Conservation (phyloP, 2,888 invertebrate genomes). For the Dryomyza anilis region DNA sequence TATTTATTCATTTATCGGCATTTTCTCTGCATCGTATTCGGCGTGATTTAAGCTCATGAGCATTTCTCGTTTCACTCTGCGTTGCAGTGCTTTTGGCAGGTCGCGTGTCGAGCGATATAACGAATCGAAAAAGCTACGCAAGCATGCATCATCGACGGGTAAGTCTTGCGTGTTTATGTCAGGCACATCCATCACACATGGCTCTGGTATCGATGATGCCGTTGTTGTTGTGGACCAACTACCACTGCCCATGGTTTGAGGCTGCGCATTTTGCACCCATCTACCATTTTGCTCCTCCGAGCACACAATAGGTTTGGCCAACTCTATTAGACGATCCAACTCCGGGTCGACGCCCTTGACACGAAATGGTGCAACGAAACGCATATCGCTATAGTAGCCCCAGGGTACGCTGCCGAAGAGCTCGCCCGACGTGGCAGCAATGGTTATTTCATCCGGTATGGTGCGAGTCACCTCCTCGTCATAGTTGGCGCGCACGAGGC, state of each 20-base stretch:
- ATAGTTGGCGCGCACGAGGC: conserved; percentile 24
- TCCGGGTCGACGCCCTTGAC: conserved; percentile 21
- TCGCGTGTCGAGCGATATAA: conserved; percentile 23
- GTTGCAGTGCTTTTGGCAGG: conserved; percentile 21
- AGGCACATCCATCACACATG: conserved; percentile 4
- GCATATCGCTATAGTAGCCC: conserved; percentile 31
- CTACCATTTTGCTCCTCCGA: not conserved
- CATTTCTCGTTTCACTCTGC: conserved; percentile 23
- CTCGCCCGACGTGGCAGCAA: not conserved
- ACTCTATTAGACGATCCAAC: conserved; percentile 27
- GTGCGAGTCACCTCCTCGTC: conserved; percentile 9
- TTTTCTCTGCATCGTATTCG: conserved; percentile 24
- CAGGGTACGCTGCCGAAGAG: conserved; percentile 12
- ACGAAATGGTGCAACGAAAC: conserved; percentile 28
- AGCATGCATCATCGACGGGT: conserved; percentile 11
- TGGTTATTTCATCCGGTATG: conserved; percentile 12
- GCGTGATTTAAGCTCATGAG: conserved; percentile 21
- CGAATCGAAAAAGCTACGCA: conserved; percentile 29
- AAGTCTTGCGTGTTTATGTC: conserved; percentile 5
- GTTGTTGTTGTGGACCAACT: not conserved
- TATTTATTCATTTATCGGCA: not conserved
- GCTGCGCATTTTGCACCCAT: not conserved
- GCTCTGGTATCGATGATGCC: not conserved
- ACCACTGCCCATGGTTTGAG: not conserved
- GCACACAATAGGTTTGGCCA: conserved; percentile 24